Evolutionary conservation across 2,888 invertebrate genomes (phyloP).

Genomic region (Rotaria magnacalcarata): DNA sequence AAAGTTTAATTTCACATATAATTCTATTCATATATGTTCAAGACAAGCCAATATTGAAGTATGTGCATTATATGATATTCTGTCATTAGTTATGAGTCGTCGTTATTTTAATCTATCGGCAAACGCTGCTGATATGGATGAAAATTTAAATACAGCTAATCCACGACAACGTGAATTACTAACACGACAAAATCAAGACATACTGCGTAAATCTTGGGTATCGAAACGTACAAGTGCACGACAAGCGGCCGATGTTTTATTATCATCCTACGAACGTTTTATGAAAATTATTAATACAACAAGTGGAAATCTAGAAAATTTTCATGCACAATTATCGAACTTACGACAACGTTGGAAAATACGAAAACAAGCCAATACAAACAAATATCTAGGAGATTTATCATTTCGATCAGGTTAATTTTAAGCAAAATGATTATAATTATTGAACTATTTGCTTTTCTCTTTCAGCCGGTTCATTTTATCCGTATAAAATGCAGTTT

Average conservation of each 20-base stretch:
- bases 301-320: constrained; percentile 11
- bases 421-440: background rate
- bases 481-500: constrained; percentile 21
- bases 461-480: constrained; percentile 10
- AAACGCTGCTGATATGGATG: background rate
- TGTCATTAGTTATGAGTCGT: background rate
- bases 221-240: background rate
- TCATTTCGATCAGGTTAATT: constrained; percentile 25
- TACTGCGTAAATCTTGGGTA: background rate
- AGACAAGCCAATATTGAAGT: constrained; percentile 22
- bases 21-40: too few species aligned
- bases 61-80: constrained; percentile 13
- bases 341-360: constrained; percentile 34
- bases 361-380: constrained; percentile 3
- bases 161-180: background rate
- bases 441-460: too few species aligned
- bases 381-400: constrained; percentile 15
- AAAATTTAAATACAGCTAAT: background rate
- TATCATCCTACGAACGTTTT: constrained; percentile 6
- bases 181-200: background rate
- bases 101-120: background rate
- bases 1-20: too few species aligned
- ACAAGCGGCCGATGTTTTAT: background rate
- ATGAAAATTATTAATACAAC: constrained; percentile 24
- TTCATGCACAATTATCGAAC: constrained; percentile 32